Conservation (phyloP, 2,113 vertebrate species). For the Hemicordylus capensis region DNA sequence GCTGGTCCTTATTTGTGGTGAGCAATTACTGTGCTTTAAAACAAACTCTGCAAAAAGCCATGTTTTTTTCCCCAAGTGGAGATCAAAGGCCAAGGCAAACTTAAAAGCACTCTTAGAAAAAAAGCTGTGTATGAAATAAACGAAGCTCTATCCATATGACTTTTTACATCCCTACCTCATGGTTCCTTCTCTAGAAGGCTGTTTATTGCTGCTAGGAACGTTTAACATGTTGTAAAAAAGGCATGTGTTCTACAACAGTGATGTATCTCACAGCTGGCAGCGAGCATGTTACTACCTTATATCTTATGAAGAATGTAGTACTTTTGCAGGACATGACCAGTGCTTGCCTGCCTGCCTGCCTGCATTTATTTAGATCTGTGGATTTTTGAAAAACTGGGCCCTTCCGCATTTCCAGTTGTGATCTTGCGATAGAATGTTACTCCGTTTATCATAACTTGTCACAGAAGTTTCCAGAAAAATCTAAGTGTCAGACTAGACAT, state of each 20-base stretch:
- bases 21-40: conserved; percentile 77
- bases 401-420: background rate
- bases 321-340: background rate
- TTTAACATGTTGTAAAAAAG: conserved; percentile 55
- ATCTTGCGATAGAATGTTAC: background rate
- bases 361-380: background rate
- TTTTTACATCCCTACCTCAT: conserved; percentile 62
- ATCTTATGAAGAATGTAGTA: background rate
- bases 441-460: background rate
- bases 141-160: conserved; percentile 70
- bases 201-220: conserved; percentile 65
- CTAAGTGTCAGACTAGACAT: no score
- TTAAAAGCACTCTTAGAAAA: conserved; percentile 77
- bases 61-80: conserved; percentile 64
- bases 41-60: conserved; percentile 69
- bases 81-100: conserved; percentile 77
- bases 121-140: conserved; percentile 70
- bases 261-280: conserved; percentile 42
- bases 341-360: background rate
- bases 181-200: conserved; percentile 46
- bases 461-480: background rate
- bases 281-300: conserved; percentile 20
- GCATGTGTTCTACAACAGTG: conserved; percentile 32
- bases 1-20: conserved; percentile 72
- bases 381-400: background rate